These are phyloP conservation scores for Xestia rhomboidea DNA, from an alignment of 2,888 invertebrate genomes.

Conservation along the genomic window DNA sequence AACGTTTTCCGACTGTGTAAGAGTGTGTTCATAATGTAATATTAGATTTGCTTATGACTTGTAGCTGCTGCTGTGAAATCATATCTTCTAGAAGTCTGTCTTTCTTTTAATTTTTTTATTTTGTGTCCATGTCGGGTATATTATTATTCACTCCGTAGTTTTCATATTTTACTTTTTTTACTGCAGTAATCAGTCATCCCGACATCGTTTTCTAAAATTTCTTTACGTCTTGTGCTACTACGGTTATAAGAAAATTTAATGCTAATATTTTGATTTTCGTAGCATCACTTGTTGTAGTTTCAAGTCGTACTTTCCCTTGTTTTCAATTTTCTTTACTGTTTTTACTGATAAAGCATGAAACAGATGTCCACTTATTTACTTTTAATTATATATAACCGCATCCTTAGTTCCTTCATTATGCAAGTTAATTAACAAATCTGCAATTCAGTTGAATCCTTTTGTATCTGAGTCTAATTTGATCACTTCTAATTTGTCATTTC, in stretches of 20 bases:
- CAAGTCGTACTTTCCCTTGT: not conserved
- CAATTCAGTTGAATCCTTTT: slow-evolving; percentile 48
- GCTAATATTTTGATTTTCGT: not conserved
- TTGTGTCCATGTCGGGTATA: not conserved
- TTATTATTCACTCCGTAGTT: not conserved
- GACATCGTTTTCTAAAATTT: not conserved
- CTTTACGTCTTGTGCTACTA: not conserved
- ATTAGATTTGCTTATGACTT: not conserved
- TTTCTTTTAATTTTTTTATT: not conserved
- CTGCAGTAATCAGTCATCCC: not conserved
- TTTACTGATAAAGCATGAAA: not conserved
- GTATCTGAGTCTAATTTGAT: slow-evolving; percentile 53
- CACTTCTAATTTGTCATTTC: slow-evolving; percentile 58
- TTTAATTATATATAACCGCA: not conserved
- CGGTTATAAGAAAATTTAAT: not conserved
- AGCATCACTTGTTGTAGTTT: not conserved
- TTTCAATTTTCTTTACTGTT: not conserved
- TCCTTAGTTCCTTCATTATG: slow-evolving; percentile 30
- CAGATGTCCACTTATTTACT: not conserved
- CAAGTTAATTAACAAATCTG: slow-evolving; percentile 50
- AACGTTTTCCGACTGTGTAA: slow-evolving; percentile 28
- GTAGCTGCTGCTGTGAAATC: not conserved
- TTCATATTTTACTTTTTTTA: not conserved
- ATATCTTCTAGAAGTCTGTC: not conserved
- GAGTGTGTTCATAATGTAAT: slow-evolving; percentile 27